Evolutionary conservation across 2,888 invertebrate species (phyloP).

Genomic region (Cephalotes varians): DNA sequence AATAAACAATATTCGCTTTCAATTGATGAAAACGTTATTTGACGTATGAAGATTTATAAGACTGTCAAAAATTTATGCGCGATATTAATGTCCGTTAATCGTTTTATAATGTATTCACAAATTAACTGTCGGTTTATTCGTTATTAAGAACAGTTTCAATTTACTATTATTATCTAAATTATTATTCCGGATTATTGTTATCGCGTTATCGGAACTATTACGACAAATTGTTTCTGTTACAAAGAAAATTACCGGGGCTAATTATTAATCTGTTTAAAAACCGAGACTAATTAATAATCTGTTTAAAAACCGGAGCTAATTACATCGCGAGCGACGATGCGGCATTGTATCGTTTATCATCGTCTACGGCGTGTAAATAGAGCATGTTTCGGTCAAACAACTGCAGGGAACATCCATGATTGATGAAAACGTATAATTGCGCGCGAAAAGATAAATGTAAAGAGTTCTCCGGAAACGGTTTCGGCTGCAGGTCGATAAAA

Average conservation of each 20-base stretch:
- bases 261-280: slow-evolving; percentile 20
- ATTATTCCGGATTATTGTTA: not conserved
- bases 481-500: not conserved
- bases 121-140: not conserved
- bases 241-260: slow-evolving; percentile 28
- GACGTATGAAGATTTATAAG: not conserved
- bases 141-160: slow-evolving; percentile 4
- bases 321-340: not conserved
- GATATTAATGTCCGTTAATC: not conserved
- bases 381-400: not conserved
- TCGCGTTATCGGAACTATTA: slow-evolving; percentile 43
- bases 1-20: slow-evolving; percentile 24
- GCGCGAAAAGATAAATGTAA: not conserved
- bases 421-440: slow-evolving; percentile 15
- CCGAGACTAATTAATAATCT: slow-evolving; percentile 14
- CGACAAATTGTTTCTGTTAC: slow-evolving; percentile 45
- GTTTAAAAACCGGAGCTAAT: slow-evolving; percentile 33
- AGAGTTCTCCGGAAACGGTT: not conserved
- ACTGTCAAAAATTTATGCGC: not conserved
- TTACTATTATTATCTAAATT: not conserved
- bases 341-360: slow-evolving; percentile 35
- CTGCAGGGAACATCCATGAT: slow-evolving; percentile 30
- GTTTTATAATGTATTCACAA: not conserved
- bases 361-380: slow-evolving; percentile 13
- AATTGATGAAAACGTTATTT: slow-evolving; percentile 6